phyloP scores from a whole-genome alignment of 2,113 vertebrate species.

The Clarias macrocephalus region DNA sequence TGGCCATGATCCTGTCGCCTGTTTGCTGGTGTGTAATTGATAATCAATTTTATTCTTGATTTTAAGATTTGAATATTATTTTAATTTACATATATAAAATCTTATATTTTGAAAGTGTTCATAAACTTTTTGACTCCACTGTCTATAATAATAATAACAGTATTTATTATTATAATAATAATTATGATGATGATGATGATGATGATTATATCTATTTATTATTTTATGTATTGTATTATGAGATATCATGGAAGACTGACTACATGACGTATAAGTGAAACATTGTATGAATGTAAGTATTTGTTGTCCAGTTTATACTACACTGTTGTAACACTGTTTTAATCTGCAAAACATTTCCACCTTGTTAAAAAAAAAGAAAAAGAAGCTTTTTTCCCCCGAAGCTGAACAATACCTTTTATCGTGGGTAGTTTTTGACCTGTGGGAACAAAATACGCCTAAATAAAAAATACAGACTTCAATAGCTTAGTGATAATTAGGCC shows the following conservation, averaged over 20 bases:
- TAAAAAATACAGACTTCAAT: not conserved
- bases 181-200: no score
- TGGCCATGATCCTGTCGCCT: no score
- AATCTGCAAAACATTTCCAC: not conserved
- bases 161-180: no score
- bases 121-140: not conserved
- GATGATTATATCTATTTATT: no score
- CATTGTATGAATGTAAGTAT: not conserved
- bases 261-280: not conserved
- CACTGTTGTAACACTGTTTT: not conserved
- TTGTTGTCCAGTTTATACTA: not conserved
- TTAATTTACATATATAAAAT: no score
- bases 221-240: no score
- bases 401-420: not conserved
- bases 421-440: not conserved
- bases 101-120: not conserved
- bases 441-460: not conserved
- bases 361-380: not conserved
- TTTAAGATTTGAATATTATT: no score
- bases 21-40: no score
- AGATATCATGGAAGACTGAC: not conserved
- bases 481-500: slow-evolving; percentile 29
- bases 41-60: no score
- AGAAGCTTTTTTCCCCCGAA: not conserved
- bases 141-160: not conserved